Conservation (phyloP, 2,888 invertebrate genomes). For the Pristionchus mayeri region DNA sequence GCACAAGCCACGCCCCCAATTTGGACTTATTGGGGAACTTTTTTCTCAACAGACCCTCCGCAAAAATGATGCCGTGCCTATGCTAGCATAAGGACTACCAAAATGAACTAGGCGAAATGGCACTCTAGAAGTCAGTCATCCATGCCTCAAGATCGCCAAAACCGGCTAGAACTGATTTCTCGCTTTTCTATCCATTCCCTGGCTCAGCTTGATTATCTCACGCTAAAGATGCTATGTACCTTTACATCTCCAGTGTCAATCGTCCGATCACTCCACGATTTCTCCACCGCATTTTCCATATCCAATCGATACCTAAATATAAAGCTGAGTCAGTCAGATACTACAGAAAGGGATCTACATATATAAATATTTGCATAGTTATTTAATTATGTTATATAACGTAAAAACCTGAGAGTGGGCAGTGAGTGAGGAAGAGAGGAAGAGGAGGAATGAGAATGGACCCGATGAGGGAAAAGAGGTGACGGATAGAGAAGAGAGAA, state of each 20-base stretch:
- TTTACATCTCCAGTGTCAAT: conserved; percentile 59
- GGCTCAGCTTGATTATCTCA: too few species aligned
- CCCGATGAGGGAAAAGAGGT: neutral
- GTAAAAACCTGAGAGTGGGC: conserved; percentile 12
- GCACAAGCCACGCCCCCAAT: too few species aligned
- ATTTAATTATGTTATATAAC: neutral
- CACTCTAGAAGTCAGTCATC: too few species aligned
- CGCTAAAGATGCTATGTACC: conserved; percentile 50
- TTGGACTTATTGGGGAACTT: too few species aligned
- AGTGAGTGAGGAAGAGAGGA: neutral
- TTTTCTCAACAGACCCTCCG: too few species aligned
- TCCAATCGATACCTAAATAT: neutral
- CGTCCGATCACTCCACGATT: conserved; percentile 60
- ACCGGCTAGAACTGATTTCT: too few species aligned
- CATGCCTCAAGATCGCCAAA: too few species aligned
- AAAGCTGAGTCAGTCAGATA: neutral
- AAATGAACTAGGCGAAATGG: too few species aligned
- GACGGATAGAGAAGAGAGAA: neutral
- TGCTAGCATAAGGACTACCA: too few species aligned
- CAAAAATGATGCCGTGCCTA: too few species aligned
- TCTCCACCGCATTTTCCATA: conserved; percentile 4
- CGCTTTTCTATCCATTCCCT: too few species aligned
- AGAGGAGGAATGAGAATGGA: neutral
- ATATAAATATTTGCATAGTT: neutral
- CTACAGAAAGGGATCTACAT: too few species aligned